A percentile compares a stretch with the other conserved stretches of the same genome.
Evolutionary conservation across 1,140 invertebrate genomes (phyloP).

Genomic region (Zaprionus kolodkinae): DNA sequence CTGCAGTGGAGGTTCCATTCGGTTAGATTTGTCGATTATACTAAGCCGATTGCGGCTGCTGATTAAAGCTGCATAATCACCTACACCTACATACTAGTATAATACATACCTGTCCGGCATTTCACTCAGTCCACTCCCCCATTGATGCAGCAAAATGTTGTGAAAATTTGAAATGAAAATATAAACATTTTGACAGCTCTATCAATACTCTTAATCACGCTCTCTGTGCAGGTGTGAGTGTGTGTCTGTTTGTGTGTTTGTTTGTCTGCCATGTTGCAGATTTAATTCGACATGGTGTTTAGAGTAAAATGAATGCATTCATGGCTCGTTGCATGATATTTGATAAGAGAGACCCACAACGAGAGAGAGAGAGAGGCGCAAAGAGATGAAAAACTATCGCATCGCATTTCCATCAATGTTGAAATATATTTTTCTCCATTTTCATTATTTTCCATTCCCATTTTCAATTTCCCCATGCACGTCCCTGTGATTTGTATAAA

Average conservation of each 20-base stretch:
- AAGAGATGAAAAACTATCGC: constrained; percentile 14
- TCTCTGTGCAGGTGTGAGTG: background rate
- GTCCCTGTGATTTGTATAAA: background rate
- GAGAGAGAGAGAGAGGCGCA: background rate
- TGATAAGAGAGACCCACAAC: background rate
- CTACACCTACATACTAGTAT: background rate
- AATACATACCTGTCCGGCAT: too few species aligned
- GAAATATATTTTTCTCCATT: constrained; percentile 57
- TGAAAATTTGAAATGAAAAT: constrained; percentile 49
- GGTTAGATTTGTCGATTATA: constrained; percentile 67
- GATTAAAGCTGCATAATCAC: constrained; percentile 46
- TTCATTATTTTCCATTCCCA: constrained; percentile 8
- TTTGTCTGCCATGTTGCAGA: constrained; percentile 28
- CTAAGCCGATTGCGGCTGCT: constrained; percentile 19
- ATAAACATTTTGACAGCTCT: constrained; percentile 52
- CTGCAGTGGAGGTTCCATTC: constrained; percentile 36
- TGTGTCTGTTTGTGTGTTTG: background rate
- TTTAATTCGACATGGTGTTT: constrained; percentile 57
- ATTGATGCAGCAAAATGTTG: background rate
- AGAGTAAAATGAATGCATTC: constrained; percentile 27
- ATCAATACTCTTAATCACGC: constrained; percentile 42
- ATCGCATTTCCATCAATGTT: constrained; percentile 33
- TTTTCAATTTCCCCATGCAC: too few species aligned
- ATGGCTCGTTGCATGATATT: constrained; percentile 22
- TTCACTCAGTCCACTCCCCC: too few species aligned